Evolutionary conservation across 2,888 invertebrate genomes (phyloP), one percentile per base, ranked within the genome.

Genomic region (Lasioglossum leucozonium): DNA sequence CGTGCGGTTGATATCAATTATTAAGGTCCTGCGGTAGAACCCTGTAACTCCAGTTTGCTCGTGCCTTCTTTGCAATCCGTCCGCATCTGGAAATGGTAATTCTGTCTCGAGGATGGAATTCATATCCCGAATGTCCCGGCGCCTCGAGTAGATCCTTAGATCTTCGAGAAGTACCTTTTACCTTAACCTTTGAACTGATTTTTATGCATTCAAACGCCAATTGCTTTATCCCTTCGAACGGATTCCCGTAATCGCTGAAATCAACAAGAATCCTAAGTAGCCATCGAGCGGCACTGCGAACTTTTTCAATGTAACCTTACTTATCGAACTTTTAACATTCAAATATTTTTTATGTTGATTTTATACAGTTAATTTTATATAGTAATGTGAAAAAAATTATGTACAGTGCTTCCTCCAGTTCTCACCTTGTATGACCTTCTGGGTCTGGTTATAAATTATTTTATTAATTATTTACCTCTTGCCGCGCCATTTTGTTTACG

Each of bases 1-100:
- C 72, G 77, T 76, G 67, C 40, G 72, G 11, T 72, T 72, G 42
- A 85, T 85, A 85, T 85, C 77, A 80, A 88, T 84, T 84, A 82
- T 75, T 80, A 82, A 84, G 81, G 75, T 82, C 81, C 72, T 44
- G 55, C 58, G 62, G 79, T 78, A 81, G 55, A n/a, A n/a, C 67
- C 30, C 72, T 71, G 55, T 40, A 18, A 71, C 81, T 84, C 42
- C 65, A 72, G 74, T 55, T 75, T 34, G 69, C 81, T 71, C 77
- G 40, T 69, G 47, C 67, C 79, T 83, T 69, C 77, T 82, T 79
- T 30, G 69, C 71, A 44, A 72, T 72, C 79, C 42, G 40, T 58
- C 40, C 67, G 69, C 72, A 79, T 86, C 79, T 81, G 77, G 73
- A 81, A 88, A 88, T 88, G 78, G 82, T 88, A 88, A 88, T 88